These are phyloP conservation scores for Atta texana DNA, from an alignment of 1,140 invertebrate species.

Conservation along the genomic window DNA sequence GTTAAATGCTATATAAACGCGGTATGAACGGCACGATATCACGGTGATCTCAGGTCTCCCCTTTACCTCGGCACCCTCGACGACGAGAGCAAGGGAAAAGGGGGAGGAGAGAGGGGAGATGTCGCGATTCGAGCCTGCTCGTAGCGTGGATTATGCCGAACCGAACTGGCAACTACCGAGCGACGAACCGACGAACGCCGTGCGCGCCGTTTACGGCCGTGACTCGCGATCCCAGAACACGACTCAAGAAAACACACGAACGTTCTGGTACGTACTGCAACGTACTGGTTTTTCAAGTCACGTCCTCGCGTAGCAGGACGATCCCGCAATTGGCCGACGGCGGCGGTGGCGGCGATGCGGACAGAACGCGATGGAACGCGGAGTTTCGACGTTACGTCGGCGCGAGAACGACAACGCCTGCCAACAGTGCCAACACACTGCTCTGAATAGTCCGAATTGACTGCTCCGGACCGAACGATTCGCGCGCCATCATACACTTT, in stretches of 20 bases:
- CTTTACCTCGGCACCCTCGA: background rate
- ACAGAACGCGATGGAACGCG: background rate
- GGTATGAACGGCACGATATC: background rate
- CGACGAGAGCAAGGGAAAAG: too few relatives aligned
- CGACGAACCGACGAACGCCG: background rate
- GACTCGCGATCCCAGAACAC: background rate
- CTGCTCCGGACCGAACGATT: background rate
- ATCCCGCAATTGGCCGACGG: background rate
- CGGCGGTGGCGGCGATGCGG: background rate
- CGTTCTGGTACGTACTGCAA: background rate
- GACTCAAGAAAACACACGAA: background rate
- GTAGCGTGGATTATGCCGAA: background rate
- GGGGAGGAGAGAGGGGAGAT: background rate
- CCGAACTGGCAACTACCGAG: background rate
- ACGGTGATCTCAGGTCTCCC: background rate
- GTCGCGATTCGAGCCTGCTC: background rate
- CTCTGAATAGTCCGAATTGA: background rate
- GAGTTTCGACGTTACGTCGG: background rate
- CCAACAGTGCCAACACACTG: conserved; percentile 1
- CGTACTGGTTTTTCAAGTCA: background rate
- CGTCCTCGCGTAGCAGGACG: background rate
- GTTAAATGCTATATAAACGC: background rate
- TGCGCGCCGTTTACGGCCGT: too few relatives aligned
- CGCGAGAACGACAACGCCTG: background rate
- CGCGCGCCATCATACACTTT: background rate